Evolutionary conservation across 1,140 invertebrate genomes (phyloP), one percentile per base, ranked within the genome.

Genomic region (Calliopsis andreniformis): DNA sequence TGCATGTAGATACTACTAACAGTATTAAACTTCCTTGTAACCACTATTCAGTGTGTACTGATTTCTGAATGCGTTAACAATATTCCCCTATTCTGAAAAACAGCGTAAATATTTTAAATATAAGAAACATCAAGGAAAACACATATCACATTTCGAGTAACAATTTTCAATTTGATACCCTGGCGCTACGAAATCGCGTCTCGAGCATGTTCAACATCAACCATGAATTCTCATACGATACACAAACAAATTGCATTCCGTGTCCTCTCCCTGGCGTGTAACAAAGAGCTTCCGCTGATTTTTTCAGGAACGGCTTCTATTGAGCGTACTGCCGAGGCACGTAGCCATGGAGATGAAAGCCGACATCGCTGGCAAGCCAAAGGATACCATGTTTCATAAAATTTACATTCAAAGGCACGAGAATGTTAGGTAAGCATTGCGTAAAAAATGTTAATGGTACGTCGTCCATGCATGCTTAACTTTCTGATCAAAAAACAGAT

Each of bases 291-390:
- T 55, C 42, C 58, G 10, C 0, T 45, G 20, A 56, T 87, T 81
- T 79, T 92, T 93, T 25, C 92, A 98, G 97, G 98, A 99, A 90
- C 94, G 97, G 56, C 94, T 99, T 56, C 92, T 99, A 85, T 93
- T 99, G 62, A 98, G 97, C 45, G 98, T 99, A 47, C 92, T 99
- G 58, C 98, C 98, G 0, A 94, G 97, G 63, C 98, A 99, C 92
- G 97, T 99, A 79, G 98, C 98, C 45, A 97, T 98, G 95, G 98
- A 99, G 93, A 98, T 99, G 97, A 99, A 98, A 92, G 96, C 97
- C 30, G 98, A 99, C 91, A 98, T 99, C 87, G 97, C 97, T 30
- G 97, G 95, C 45, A 97, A 98, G 90, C 96, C 96, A 35, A 96
- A 96, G 88, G 96, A 98, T 88, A 96, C 96, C 43, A 98, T 97